These are phyloP conservation scores for Vandiemenella viatica DNA, from an alignment of 2,888 invertebrate species.

Conservation along the genomic window DNA sequence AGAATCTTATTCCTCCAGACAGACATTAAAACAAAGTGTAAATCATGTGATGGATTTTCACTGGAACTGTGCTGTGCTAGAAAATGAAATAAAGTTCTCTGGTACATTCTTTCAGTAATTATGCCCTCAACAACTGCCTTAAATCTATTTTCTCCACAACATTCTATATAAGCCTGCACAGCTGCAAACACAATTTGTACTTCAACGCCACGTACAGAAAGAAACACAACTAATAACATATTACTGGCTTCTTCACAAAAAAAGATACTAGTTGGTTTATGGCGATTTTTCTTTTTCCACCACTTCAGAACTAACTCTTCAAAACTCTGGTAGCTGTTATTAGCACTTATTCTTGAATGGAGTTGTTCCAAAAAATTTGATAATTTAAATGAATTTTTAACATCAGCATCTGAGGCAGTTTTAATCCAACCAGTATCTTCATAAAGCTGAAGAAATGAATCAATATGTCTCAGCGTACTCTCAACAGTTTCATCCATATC, in stretches of 20 bases:
- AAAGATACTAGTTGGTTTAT: conserved; percentile 20
- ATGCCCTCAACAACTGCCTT: conserved; percentile 26
- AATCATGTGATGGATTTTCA: conserved; percentile 21
- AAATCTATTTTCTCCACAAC: conserved; percentile 30
- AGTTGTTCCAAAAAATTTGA: conserved; percentile 39
- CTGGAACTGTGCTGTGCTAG: neutral
- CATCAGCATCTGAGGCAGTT: conserved; percentile 31
- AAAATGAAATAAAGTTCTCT: neutral
- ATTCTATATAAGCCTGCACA: conserved; percentile 29
- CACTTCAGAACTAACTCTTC: conserved; percentile 31
- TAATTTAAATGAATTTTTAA: conserved; percentile 37
- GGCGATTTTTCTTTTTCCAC: conserved; percentile 25
- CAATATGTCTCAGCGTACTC: conserved; percentile 1
- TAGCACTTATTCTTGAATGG: conserved; percentile 28
- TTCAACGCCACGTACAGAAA: conserved; percentile 25
- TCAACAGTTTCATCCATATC: neutral
- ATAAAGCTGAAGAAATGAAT: conserved; percentile 35
- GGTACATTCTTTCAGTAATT: neutral
- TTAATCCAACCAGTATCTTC: conserved; percentile 34
- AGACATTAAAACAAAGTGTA: no score
- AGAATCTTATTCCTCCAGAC: no score
- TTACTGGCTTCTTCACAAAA: conserved; percentile 31
- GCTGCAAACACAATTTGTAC: conserved; percentile 28
- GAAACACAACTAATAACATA: conserved; percentile 30
- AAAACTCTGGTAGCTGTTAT: conserved; percentile 29